Evolutionary conservation across 1,140 invertebrate genomes (phyloP).

Genomic region (Cardiocondyla obscurior): DNA sequence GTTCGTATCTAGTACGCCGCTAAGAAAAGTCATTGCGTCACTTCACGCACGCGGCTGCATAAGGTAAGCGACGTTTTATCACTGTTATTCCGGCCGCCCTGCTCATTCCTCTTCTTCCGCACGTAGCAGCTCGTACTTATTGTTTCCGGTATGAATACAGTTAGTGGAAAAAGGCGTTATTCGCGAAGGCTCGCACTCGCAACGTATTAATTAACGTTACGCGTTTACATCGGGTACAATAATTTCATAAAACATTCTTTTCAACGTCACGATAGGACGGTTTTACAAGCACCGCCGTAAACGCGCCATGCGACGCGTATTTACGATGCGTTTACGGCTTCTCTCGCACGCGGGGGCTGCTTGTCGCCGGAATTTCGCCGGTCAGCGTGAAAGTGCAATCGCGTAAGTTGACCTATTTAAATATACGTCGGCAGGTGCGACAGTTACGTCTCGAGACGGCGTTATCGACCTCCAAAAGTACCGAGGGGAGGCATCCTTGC

Average conservation of each 20-base stretch:
- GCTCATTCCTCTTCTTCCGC: slow-evolving; percentile 22
- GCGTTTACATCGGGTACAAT: neutral
- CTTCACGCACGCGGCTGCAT: slow-evolving; percentile 52
- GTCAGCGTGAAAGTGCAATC: neutral
- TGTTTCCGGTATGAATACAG: neutral
- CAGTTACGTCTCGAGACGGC: slow-evolving; percentile 69
- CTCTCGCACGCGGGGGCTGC: neutral
- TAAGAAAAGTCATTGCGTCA: slow-evolving; percentile 53
- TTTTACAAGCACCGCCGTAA: neutral
- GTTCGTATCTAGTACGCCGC: slow-evolving; percentile 59
- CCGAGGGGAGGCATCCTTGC: slow-evolving; percentile 63
- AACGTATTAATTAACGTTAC: neutral
- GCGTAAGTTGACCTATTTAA: slow-evolving; percentile 65
- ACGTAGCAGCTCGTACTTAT: neutral
- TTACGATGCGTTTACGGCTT: neutral
- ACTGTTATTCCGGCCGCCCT: slow-evolving; percentile 30
- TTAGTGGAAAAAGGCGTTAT: neutral
- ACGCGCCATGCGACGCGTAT: neutral
- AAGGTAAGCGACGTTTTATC: slow-evolving; percentile 53
- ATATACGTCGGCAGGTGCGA: slow-evolving; percentile 60
- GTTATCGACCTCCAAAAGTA: slow-evolving; percentile 67
- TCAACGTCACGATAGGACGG: neutral
- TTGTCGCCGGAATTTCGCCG: neutral
- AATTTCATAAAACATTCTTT: neutral
- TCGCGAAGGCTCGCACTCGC: neutral